Percentiles rank a stretch among this genome's conserved stretches.
Evolutionary conservation across 2,797 vertebrate genomes (phyloP).

Genomic region (Hippoglossus hippoglossus): DNA sequence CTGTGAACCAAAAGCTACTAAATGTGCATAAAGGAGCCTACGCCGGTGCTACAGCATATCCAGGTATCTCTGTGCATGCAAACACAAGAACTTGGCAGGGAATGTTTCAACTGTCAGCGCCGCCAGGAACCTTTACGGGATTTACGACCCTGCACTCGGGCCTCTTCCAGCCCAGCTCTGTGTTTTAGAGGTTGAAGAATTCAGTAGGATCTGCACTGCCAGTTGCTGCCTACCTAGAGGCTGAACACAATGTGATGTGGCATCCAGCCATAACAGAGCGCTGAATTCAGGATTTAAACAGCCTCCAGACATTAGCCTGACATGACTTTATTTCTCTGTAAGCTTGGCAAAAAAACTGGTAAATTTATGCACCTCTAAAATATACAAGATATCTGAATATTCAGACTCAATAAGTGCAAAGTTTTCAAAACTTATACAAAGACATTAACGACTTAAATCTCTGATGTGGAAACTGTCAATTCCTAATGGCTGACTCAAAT

Average conservation of each 20-base stretch:
- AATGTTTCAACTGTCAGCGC: conserved; percentile 70
- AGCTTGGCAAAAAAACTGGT: background rate
- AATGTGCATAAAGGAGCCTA: conserved; percentile 13
- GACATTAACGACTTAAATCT: background rate
- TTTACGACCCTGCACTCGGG: conserved; percentile 67
- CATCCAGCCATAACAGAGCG: conserved; percentile 35
- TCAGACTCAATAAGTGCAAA: background rate
- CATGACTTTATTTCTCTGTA: conserved; percentile 34
- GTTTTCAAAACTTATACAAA: background rate
- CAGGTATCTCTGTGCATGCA: conserved; percentile 62
- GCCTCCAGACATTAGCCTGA: conserved; percentile 40
- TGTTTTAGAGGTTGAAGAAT: conserved; percentile 60
- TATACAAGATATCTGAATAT: conserved; percentile 3
- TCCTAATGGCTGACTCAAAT: background rate
- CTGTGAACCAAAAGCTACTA: conserved; percentile 36
- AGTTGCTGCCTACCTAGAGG: conserved; percentile 55
- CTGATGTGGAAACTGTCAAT: background rate
- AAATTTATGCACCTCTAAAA: background rate
- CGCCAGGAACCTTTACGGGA: conserved; percentile 67
- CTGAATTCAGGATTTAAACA: conserved; percentile 44
- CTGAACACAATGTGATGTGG: conserved; percentile 52
- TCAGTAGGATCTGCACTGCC: conserved; percentile 42
- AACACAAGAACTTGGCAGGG: conserved; percentile 57
- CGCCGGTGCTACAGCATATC: conserved; percentile 6
- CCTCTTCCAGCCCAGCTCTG: conserved; percentile 58